Conservation (phyloP, 2,797 vertebrate species). For the Thripadectes ignobilis region DNA sequence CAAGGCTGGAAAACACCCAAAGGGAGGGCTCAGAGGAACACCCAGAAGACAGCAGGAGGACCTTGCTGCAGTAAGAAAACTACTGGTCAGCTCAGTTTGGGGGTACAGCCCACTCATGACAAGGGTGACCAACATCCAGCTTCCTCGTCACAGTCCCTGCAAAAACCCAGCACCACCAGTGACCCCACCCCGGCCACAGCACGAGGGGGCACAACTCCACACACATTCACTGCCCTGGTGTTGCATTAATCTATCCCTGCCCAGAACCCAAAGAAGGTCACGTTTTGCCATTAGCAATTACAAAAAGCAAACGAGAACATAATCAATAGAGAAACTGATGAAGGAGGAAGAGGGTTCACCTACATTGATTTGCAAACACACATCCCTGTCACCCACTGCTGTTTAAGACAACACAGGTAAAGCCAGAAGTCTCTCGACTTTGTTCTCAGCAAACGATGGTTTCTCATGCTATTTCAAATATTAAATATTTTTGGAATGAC, state of each 20-base stretch:
- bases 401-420: not conserved
- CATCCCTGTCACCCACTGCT: not conserved
- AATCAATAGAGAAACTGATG: not conserved
- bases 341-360: not conserved
- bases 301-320: not conserved
- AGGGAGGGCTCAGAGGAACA: not conserved
- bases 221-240: not conserved
- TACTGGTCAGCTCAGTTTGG: not conserved
- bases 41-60: not conserved
- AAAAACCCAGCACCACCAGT: not conserved
- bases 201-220: fast-evolving
- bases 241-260: not conserved
- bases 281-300: not conserved
- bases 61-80: not conserved
- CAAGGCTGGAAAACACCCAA: not conserved
- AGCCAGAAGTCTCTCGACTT: not conserved
- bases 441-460: not conserved
- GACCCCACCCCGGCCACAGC: fast-evolving
- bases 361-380: not conserved
- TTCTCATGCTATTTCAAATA: not conserved
- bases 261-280: not conserved
- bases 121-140: not conserved
- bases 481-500: not conserved
- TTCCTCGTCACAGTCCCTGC: not conserved
- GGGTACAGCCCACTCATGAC: not conserved